Conservation (phyloP, 2,888 invertebrate genomes). For the Caenorhabditis parvicauda region DNA sequence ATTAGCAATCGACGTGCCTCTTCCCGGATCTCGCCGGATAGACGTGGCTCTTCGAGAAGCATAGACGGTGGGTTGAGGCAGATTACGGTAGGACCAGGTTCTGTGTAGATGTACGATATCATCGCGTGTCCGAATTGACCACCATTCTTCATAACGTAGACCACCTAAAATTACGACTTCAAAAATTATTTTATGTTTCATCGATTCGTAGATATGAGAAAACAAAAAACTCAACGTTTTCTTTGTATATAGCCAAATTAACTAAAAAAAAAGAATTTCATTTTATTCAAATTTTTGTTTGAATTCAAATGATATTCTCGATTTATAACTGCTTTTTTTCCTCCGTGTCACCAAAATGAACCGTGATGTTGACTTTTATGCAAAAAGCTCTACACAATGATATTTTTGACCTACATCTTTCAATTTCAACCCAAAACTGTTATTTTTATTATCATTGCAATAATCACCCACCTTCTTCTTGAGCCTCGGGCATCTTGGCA, state of each 20-base stretch:
- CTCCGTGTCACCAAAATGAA: too few relatives aligned
- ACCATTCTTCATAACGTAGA: constrained; percentile 36
- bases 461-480: constrained; percentile 22
- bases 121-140: constrained; percentile 37
- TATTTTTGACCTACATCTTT: neutral
- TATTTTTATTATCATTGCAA: neutral
- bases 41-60: constrained; percentile 18
- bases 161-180: constrained; percentile 21
- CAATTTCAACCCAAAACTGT: neutral
- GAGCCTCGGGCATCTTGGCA: constrained; percentile 39
- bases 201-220: too few relatives aligned
- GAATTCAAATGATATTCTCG: too few relatives aligned
- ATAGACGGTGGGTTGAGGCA: constrained; percentile 9
- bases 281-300: too few relatives aligned
- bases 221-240: too few relatives aligned
- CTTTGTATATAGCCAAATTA: too few relatives aligned
- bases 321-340: too few relatives aligned
- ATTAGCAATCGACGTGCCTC: constrained; percentile 21
- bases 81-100: constrained; percentile 33
- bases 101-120: constrained; percentile 40
- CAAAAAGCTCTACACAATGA: neutral
- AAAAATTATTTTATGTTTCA: too few relatives aligned
- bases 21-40: constrained; percentile 23
- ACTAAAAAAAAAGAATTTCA: too few relatives aligned
- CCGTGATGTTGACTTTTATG: too few relatives aligned